Evolutionary conservation across 2,888 invertebrate species (phyloP).

Genomic region (Lymantria dispar): DNA sequence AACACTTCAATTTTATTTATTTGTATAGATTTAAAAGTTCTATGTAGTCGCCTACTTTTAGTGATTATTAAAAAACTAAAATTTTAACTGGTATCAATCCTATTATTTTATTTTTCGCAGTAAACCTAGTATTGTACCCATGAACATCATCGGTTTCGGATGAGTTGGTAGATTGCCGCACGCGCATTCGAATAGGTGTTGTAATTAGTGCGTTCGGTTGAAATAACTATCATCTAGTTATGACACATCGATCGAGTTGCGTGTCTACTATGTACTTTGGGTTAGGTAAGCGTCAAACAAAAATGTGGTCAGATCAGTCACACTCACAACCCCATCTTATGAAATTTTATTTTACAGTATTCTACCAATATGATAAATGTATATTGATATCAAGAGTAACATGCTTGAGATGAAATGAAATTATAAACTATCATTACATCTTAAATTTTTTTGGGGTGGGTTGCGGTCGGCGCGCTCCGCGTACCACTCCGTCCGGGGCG

Average conservation of each 20-base stretch:
- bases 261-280: slow-evolving; percentile 11
- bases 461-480: no score
- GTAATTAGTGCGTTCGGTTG: slow-evolving; percentile 32
- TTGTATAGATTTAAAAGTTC: no score
- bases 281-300: slow-evolving; percentile 23
- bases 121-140: slow-evolving; percentile 14
- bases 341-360: no score
- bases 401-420: no score
- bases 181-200: slow-evolving; percentile 31
- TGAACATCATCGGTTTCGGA: slow-evolving; percentile 36
- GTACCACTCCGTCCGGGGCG: no score
- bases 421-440: no score
- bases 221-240: slow-evolving; percentile 34
- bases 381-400: no score
- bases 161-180: slow-evolving; percentile 42
- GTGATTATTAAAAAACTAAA: neutral
- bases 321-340: no score
- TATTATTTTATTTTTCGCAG: slow-evolving; percentile 1
- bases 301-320: slow-evolving; percentile 15
- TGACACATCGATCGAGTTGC: slow-evolving; percentile 32
- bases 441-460: no score
- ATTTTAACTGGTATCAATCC: neutral
- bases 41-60: neutral
- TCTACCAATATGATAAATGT: no score
- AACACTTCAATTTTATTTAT: no score